Base-by-base conservation (phyloP, 2,888 invertebrate genomes). In the Drosophila neutralis region DNA sequence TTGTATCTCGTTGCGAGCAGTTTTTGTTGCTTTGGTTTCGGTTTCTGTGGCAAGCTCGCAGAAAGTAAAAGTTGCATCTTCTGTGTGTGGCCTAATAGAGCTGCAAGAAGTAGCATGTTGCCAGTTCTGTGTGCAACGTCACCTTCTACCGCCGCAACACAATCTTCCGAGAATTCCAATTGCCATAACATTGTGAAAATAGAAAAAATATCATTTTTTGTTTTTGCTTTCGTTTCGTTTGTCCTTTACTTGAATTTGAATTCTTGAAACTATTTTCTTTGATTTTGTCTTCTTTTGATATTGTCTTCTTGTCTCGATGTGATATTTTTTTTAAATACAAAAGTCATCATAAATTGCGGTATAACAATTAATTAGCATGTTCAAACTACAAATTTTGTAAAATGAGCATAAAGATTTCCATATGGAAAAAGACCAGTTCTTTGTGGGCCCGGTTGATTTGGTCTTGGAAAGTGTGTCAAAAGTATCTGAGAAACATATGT, bases 51-150 rank as follows among this genome's bases (percentile, higher is more conserved):
- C 61, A 53, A 33, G 56, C 24, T 31, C 33, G 62, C 82, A 36
- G 88, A 84, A 87, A 89, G 88, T 87, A 89, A 83, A 78, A 83
- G 89, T 81, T 63, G 60, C 51, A 31, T 66, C 70, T 72, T 63
- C 69, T 69, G 69, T 66, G 71, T 82, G 71, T 82, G 80, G 72
- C 76, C 65, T 49, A 69, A 74, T 73, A 54, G 65, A 73, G 56
- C 56, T 52, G 60, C 77, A 45, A 57, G 45, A 61, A 62, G 36
- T 35, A 40, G 68, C 59, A 35, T 61, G 62, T 45, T 45, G 68
- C 59, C 24, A 38, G 62, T 69, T 65, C 65, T 51, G 38, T 64
- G 10, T 31, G 29, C 48, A 48, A 66, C 27, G 21, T 52, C 35
- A 35, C 18, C 29, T 29, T 69, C 24, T 68, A 42, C 35, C 18